A percentile compares a stretch with the other conserved stretches of the same genome.
These are phyloP conservation scores for Phymastichus coffea DNA, from an alignment of 1,140 invertebrate species.

Conservation along the genomic window DNA sequence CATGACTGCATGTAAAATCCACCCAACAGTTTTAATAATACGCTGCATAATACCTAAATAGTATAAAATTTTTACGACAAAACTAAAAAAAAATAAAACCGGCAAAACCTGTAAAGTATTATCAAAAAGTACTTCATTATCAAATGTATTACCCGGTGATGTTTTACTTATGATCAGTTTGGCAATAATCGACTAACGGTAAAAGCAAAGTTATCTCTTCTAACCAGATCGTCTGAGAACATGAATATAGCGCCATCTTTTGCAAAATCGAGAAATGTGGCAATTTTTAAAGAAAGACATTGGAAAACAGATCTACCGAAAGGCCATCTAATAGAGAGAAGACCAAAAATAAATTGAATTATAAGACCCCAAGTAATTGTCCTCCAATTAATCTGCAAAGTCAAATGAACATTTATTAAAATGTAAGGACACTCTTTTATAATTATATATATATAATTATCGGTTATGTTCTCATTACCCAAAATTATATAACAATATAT, in stretches of 20 bases:
- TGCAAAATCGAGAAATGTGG: conserved; percentile 77
- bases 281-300: conserved; percentile 78
- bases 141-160: conserved; percentile 14
- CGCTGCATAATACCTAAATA: conserved; percentile 86
- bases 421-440: too few species aligned
- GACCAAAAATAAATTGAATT: conserved; percentile 83
- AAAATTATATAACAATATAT: background rate
- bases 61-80: conserved; percentile 82
- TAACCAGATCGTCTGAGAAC: conserved; percentile 73
- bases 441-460: too few species aligned
- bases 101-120: conserved; percentile 68
- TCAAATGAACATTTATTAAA: conserved; percentile 11
- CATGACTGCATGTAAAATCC: conserved; percentile 69
- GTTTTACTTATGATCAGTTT: background rate
- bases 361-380: conserved; percentile 77
- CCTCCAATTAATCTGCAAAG: conserved; percentile 69
- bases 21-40: conserved; percentile 77
- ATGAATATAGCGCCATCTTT: conserved; percentile 80
- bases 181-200: conserved; percentile 60
- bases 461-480: background rate
- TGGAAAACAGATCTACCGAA: conserved; percentile 75
- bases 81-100: conserved; percentile 89
- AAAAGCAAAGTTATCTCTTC: conserved; percentile 75
- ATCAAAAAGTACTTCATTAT: conserved; percentile 4
- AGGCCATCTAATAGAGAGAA: conserved; percentile 83